Evolutionary conservation across 2,797 vertebrate species (phyloP).

Genomic region (Dendrocincla tyrannina): DNA sequence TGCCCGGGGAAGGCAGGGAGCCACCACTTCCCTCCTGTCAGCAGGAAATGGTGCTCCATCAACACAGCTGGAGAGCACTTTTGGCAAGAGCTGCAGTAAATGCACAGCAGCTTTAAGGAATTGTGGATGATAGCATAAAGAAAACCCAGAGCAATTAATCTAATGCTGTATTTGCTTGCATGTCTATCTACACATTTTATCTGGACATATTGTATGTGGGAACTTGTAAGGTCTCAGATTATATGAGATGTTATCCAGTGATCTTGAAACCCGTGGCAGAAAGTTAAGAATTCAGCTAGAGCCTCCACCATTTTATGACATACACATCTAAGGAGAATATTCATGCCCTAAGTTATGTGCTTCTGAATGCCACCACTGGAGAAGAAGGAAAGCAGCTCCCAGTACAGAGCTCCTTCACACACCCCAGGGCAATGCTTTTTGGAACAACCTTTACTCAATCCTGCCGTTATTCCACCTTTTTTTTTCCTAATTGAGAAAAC

Average conservation of each 20-base stretch:
- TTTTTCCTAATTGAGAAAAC: background rate
- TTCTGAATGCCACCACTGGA: background rate
- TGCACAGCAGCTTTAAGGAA: background rate
- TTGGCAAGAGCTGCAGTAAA: background rate
- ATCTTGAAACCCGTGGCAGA: background rate
- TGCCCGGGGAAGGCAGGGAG: background rate
- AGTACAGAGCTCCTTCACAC: background rate
- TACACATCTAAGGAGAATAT: background rate
- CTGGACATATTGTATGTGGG: background rate
- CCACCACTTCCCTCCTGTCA: background rate
- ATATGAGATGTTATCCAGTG: background rate
- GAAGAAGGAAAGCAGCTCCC: background rate
- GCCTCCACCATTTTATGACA: background rate
- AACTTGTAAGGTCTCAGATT: background rate
- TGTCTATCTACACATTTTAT: background rate
- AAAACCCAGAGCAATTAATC: background rate
- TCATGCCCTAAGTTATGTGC: background rate
- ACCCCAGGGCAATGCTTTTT: background rate
- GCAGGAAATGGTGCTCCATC: background rate
- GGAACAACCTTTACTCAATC: background rate
- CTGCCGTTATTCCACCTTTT: background rate
- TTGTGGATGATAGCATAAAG: background rate
- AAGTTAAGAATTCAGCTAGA: background rate
- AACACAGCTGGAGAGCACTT: background rate
- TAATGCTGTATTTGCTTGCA: background rate